These are phyloP conservation scores for Natrix natrix DNA, from an alignment of 2,797 vertebrate genomes.

Conservation along the genomic window DNA sequence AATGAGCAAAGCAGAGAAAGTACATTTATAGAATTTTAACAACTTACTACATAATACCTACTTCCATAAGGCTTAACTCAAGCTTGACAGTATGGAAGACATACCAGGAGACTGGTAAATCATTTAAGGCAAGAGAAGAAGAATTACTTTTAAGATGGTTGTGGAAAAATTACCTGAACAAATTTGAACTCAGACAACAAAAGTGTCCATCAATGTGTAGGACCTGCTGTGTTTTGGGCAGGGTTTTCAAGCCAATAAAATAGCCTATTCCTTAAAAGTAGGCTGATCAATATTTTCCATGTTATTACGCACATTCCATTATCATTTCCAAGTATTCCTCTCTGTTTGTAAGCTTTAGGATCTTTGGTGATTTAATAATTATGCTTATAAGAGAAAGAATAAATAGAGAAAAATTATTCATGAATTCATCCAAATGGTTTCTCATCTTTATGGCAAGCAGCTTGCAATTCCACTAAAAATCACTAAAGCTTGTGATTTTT, in stretches of 20 bases:
- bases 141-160: constrained; percentile 17
- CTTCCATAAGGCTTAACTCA: constrained; percentile 25
- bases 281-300: background rate
- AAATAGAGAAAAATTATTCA: background rate
- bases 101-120: constrained; percentile 32
- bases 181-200: background rate
- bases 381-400: background rate
- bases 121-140: constrained; percentile 37
- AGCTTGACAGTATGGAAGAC: constrained; percentile 39
- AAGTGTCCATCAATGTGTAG: background rate
- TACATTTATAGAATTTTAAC: background rate
- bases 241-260: background rate
- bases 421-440: constrained; percentile 16
- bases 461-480: constrained; percentile 5
- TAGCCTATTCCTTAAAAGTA: background rate
- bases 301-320: constrained; percentile 5
- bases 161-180: constrained; percentile 20
- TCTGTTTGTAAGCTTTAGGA: background rate
- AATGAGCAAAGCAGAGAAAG: constrained; percentile 34
- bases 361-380: background rate
- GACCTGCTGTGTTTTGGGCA: background rate
- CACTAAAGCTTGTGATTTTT: background rate
- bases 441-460: background rate
- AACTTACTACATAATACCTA: constrained; percentile 30
- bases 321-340: background rate